phyloP scores from a whole-genome alignment of 2,113 vertebrate species.

The Pangasianodon gigas region DNA sequence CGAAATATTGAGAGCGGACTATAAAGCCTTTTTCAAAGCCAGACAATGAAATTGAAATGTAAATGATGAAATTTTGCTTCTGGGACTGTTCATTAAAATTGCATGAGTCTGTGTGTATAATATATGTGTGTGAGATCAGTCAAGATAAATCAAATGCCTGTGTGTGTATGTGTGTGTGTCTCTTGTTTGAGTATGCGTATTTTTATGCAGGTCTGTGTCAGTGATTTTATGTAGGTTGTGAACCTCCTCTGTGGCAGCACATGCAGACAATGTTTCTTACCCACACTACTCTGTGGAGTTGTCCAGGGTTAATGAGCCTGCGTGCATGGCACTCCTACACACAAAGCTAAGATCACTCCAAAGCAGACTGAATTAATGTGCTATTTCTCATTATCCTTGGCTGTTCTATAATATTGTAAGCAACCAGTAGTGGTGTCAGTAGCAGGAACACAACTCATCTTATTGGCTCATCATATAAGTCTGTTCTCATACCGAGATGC shows the following conservation, averaged over 20 bases:
- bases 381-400: constrained; percentile 24
- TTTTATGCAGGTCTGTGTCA: background rate
- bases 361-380: constrained; percentile 29
- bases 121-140: constrained; percentile 27
- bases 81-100: constrained; percentile 44
- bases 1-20: background rate
- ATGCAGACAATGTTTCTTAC: constrained; percentile 18
- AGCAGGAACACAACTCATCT: background rate
- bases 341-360: constrained; percentile 9
- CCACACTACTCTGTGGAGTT: constrained; percentile 17
- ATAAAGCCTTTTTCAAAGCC: constrained; percentile 28
- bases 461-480: background rate
- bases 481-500: background rate
- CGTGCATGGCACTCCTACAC: constrained; percentile 17
- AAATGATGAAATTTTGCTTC: constrained; percentile 39
- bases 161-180: constrained; percentile 20
- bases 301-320: constrained; percentile 41
- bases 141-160: constrained; percentile 19
- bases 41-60: constrained; percentile 39
- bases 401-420: background rate
- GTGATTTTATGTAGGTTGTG: constrained; percentile 19
- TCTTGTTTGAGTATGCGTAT: background rate
- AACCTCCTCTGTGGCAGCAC: background rate
- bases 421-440: constrained; percentile 31
- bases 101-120: background rate